Conservation (phyloP, 2,113 vertebrate genomes). For the Podarcis raffonei region DNA sequence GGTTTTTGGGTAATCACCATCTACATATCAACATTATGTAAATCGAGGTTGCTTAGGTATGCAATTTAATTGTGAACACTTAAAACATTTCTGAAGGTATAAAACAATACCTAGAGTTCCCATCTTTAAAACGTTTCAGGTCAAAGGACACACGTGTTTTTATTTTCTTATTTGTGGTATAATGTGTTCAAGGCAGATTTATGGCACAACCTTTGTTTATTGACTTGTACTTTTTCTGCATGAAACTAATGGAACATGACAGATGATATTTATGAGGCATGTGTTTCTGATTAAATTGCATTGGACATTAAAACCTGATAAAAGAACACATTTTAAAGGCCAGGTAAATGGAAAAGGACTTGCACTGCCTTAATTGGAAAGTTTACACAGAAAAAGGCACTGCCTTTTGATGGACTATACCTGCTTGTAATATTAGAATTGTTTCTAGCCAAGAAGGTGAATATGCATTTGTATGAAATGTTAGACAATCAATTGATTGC, state of each 20-base stretch:
- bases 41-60: conserved; percentile 74
- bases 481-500: background rate
- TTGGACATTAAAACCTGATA: conserved; percentile 84
- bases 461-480: conserved; percentile 38
- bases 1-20: conserved; percentile 67
- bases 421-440: conserved; percentile 59
- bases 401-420: conserved; percentile 55
- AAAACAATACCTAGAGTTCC: conserved; percentile 77
- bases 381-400: conserved; percentile 63
- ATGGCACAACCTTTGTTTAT: conserved; percentile 85
- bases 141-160: conserved; percentile 87
- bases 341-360: conserved; percentile 75
- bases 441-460: conserved; percentile 52
- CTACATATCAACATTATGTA: conserved; percentile 70
- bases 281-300: conserved; percentile 84
- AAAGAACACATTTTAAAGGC: conserved; percentile 80
- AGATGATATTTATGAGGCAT: conserved; percentile 85
- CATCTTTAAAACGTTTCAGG: conserved; percentile 75
- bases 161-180: conserved; percentile 84
- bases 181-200: conserved; percentile 87
- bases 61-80: conserved; percentile 75
- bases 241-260: conserved; percentile 85
- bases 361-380: conserved; percentile 62
- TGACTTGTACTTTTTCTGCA: conserved; percentile 83
- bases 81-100: conserved; percentile 70